Evolutionary conservation across 2,113 vertebrate species (phyloP).

Genomic region (Mesitornis unicolor): DNA sequence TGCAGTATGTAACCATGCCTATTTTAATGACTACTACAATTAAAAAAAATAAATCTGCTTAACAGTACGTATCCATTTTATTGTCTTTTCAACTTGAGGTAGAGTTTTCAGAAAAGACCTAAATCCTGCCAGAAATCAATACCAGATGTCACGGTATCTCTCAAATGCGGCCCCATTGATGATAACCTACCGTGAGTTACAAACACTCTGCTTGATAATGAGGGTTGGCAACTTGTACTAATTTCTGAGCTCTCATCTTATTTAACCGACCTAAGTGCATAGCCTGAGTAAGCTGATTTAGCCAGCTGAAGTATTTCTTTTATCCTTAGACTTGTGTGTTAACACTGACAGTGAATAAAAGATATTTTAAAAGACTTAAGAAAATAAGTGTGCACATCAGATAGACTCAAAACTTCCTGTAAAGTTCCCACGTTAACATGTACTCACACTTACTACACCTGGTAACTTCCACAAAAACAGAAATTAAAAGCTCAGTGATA

Average conservation of each 20-base stretch:
- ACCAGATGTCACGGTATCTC: neutral
- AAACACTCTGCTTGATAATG: slow-evolving; percentile 27
- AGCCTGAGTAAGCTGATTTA: neutral
- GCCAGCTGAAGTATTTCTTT: neutral
- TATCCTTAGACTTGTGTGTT: neutral
- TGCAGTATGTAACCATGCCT: neutral
- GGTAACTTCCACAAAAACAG: neutral
- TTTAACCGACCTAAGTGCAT: neutral
- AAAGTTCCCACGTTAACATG: neutral
- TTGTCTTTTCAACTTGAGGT: neutral
- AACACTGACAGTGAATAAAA: neutral
- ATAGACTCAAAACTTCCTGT: neutral
- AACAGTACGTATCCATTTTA: neutral
- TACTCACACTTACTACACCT: neutral
- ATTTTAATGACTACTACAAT: neutral
- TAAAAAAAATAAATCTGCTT: neutral
- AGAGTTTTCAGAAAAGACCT: neutral
- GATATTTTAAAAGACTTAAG: neutral
- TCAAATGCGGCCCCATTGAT: neutral
- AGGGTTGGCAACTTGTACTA: neutral
- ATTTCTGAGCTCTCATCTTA: neutral
- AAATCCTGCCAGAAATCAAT: slow-evolving; percentile 30
- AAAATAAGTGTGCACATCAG: neutral
- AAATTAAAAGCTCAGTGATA: neutral
- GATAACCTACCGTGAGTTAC: slow-evolving; percentile 13